Conservation (phyloP, 2,797 vertebrate genomes). For the Bovichtus diacanthus region DNA sequence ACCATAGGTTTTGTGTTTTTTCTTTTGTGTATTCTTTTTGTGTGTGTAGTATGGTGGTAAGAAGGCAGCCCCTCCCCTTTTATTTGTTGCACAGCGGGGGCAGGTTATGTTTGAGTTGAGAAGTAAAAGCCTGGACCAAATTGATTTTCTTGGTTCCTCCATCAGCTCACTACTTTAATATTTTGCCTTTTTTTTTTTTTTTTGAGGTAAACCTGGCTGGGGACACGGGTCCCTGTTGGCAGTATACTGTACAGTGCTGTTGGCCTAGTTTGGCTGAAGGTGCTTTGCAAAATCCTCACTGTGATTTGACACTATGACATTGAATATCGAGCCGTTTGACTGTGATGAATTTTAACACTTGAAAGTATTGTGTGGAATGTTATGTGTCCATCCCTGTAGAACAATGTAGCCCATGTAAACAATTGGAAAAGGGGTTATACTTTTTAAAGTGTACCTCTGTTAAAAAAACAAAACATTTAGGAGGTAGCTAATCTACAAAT, state of each 20-base stretch:
- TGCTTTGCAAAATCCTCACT: neutral
- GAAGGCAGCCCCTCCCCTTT: neutral
- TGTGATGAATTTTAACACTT: neutral
- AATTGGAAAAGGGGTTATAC: neutral
- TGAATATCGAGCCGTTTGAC: neutral
- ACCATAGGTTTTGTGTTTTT: neutral
- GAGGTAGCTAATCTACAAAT: no score
- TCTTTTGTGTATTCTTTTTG: no score
- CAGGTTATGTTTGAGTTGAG: neutral
- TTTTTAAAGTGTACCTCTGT: constrained; percentile 21
- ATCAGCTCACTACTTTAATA: neutral
- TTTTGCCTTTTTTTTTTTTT: neutral
- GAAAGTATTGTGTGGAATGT: neutral
- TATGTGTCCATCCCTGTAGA: neutral
- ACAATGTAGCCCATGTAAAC: neutral
- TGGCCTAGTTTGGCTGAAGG: neutral
- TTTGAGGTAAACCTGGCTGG: neutral
- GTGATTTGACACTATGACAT: neutral
- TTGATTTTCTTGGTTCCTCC: no score
- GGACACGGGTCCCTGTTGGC: neutral
- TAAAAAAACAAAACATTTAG: neutral
- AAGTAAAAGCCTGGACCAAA: neutral
- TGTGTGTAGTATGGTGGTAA: no score
- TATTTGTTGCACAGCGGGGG: neutral
- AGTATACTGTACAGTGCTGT: neutral